Base-by-base conservation (phyloP, 1,140 invertebrate genomes). In the Tribolium castaneum region DNA sequence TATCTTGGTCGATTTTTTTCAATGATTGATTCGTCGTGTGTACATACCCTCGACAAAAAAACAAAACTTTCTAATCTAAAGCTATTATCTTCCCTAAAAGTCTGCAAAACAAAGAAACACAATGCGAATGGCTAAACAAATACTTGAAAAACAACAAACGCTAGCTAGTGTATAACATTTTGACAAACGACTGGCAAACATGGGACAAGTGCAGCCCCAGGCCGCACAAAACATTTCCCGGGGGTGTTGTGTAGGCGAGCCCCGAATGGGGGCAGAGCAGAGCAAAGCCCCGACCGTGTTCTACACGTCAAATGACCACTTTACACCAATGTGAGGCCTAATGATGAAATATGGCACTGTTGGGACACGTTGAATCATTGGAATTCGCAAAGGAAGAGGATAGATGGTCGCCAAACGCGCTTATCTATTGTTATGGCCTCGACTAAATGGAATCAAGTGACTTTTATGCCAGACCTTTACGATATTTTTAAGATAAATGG, bases 261-360 rank as follows among this genome's bases (percentile, higher is more conserved):
- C 70, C 76, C 25, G 51, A 54, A 39, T 34, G 76, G 51, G 70
- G 16, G 16, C 16, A 19, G 16, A 19, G 52, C 52, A 74, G 59
- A 49, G 50, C 45, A 51, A 66, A 49, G 49, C 71, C 71, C 78
- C 77, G 76, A 74, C 54, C 76, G 80, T 84, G 82, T 83, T 83
- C 81, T 85, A 85, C 83, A 85, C 83, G 84, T 86, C 85, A 86
- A 86, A 87, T 87, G 86, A 86, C 86, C 86, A 86, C 85, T 87
- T 87, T 87, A 86, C 84, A 86, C 82, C 82, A 82, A 85, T 86
- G 85, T 82, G 78, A 77, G 76, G 70, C 50, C 80, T 87, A 87
- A 87, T 86, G 86, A 87, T 87, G 85, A 87, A 87, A 87, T 85
- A 87, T 86, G 79, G 80, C 73, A 62, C 86, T 82, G 71, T 59